These are phyloP conservation scores for Vanessa cardui DNA, from an alignment of 2,888 invertebrate species.

Conservation along the genomic window DNA sequence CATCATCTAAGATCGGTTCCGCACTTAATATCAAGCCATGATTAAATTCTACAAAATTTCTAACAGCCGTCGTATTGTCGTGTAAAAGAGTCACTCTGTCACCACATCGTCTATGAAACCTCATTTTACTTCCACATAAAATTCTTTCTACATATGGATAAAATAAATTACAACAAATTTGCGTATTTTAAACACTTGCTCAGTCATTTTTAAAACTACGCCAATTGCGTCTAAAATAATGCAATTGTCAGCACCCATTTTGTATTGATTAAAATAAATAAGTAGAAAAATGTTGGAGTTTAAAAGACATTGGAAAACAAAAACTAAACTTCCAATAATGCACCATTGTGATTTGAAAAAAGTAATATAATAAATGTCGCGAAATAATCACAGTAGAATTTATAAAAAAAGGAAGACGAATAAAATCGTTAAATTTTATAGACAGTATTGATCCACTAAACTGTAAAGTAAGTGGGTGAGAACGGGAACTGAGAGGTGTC, in stretches of 20 bases:
- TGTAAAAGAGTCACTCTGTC: conserved; percentile 92
- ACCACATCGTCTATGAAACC: conserved; percentile 92
- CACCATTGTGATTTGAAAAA: conserved; percentile 7
- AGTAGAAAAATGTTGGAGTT: conserved; percentile 1
- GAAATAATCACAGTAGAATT: conserved; percentile 2
- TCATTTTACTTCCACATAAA: conserved; percentile 60
- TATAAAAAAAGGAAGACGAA: conserved; percentile 5
- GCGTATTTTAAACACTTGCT: conserved; percentile 5
- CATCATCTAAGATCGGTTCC: conserved; percentile 90
- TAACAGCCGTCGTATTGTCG: conserved; percentile 90
- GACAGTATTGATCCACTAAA: neutral
- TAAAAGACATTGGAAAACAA: neutral
- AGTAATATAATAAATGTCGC: neutral
- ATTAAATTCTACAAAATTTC: conserved; percentile 92
- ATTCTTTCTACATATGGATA: conserved; percentile 4
- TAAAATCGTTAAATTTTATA: conserved; percentile 8
- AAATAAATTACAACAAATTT: neutral
- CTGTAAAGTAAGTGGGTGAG: no score
- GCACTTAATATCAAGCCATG: conserved; percentile 93
- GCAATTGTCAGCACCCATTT: conserved; percentile 34
- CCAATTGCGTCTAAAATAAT: conserved; percentile 19
- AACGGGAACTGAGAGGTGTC: no score
- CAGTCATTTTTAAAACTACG: conserved; percentile 9
- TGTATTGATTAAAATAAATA: conserved; percentile 11
- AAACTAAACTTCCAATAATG: neutral